Evolutionary conservation across 2,797 vertebrate genomes (phyloP), one percentile per base, ranked within the genome.

Genomic region (Acipenser transmontanus): DNA sequence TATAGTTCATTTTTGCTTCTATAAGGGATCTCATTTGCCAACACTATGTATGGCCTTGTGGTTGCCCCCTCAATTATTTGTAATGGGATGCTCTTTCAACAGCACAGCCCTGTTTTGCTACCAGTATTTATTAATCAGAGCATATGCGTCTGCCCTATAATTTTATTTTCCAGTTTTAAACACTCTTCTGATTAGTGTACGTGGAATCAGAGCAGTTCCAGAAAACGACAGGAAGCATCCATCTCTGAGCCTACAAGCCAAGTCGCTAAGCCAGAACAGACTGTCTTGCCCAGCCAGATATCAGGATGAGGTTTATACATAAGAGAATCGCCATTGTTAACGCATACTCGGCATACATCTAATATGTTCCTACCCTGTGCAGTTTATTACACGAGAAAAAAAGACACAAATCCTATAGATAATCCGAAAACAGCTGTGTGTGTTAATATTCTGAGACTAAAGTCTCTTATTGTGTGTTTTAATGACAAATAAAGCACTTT

Each of bases 191-290:
- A 57, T 57, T 8, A 6, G 9, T 47, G 13, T 49, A 12, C 17
- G 13, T 49, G 50, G 14, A 50, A 48, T 60, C 11, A 10, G 11
- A n/a, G 9, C 48, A n/a, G 50, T 60, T 47, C 47, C 12, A 48
- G 17, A 49, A 57, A 60, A 13, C 47, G n/a, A 17, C 65, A 50
- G 52, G 12, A 49, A 17, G 56, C 12, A 66, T 14, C 57, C 65
- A 20, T 11, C n/a, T 12, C 56, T 6, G 49, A 47, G 49, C 65
- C 47, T 50, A 17, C 11, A 34, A 66, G 60, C 56, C 20, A 47
- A 60, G 65, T 47, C 47, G 7, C 12, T 20, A 50, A 50, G 65
- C 65, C 57, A 66, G 14, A 66, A 50, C 65, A 66, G n/a, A 60
- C n/a, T 60, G 57, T 8, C 56, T 6, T 57, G 3, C n/a, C n/a